phyloP scores from a whole-genome alignment of 2,888 invertebrate genomes.

The Monopis laevigella region DNA sequence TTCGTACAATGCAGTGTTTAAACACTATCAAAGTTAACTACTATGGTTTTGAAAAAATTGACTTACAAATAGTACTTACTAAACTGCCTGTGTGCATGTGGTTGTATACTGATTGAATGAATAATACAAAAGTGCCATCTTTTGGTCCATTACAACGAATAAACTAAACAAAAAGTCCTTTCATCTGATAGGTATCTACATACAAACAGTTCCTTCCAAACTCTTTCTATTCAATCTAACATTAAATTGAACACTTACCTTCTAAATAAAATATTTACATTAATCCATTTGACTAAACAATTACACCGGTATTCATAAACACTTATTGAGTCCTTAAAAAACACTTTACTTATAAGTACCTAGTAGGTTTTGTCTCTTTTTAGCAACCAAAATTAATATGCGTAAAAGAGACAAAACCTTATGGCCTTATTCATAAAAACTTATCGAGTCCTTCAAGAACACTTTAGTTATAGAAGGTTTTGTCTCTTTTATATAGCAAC shows the following conservation, averaged over 20 bases:
- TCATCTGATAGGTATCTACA: constrained; percentile 32
- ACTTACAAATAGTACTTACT: constrained; percentile 4
- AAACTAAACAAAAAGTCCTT: constrained; percentile 36
- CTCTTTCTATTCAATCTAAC: constrained; percentile 33
- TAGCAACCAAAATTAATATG: background rate
- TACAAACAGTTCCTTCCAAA: constrained; percentile 48
- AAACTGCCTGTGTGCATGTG: constrained; percentile 9
- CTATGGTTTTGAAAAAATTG: constrained; percentile 12
- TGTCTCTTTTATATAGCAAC: too few species aligned
- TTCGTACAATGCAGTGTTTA: constrained; percentile 44
- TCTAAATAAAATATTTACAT: constrained; percentile 64
- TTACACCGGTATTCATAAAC: constrained; percentile 18
- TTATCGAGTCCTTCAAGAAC: too few species aligned
- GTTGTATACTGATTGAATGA: constrained; percentile 1
- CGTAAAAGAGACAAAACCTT: background rate
- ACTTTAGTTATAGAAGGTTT: too few species aligned
- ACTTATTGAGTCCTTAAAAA: too few species aligned
- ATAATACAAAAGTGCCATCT: constrained; percentile 30
- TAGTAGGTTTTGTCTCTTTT: constrained; percentile 2
- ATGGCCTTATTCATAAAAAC: background rate
- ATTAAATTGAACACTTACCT: constrained; percentile 62
- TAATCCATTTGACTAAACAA: constrained; percentile 54
- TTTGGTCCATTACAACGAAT: constrained; percentile 60
- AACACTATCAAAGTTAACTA: constrained; percentile 11
- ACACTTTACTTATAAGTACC: background rate